Evolutionary conservation across 2,888 invertebrate species (phyloP).

Genomic region (Gandaritis pyraliata): DNA sequence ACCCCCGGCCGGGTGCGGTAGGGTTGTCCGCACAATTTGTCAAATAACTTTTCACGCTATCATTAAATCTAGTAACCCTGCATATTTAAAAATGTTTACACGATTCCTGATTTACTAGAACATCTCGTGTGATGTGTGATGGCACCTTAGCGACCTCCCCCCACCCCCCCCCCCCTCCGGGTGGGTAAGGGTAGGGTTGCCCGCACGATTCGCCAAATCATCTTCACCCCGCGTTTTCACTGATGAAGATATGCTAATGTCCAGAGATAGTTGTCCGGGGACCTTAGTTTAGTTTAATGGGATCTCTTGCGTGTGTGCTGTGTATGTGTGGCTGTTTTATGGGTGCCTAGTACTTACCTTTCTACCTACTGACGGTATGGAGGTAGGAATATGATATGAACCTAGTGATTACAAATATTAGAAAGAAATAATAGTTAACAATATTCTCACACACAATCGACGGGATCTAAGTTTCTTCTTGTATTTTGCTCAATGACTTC

Average conservation of each 20-base stretch:
- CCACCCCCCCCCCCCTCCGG: conserved; percentile 5
- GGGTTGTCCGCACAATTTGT: too few relatives aligned
- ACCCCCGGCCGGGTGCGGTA: too few relatives aligned
- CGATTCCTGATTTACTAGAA: conserved; percentile 5
- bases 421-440: too few relatives aligned
- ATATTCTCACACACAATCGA: too few relatives aligned
- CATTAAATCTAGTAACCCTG: too few relatives aligned
- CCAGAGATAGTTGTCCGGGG: conserved; percentile 56
- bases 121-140: conserved; percentile 50
- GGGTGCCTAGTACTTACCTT: not conserved
- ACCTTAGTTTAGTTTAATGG: conserved; percentile 27
- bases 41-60: too few relatives aligned
- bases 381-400: too few relatives aligned
- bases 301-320: conserved; percentile 13
- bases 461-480: too few relatives aligned
- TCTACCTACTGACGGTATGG: too few relatives aligned
- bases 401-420: too few relatives aligned
- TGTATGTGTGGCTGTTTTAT: conserved; percentile 1
- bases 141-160: conserved; percentile 27
- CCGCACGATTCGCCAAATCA: conserved; percentile 73
- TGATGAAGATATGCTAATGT: conserved; percentile 81
- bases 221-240: conserved; percentile 73
- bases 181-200: conserved; percentile 32
- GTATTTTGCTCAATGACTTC: too few relatives aligned
- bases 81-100: conserved; percentile 3